Evolutionary conservation across 2,888 invertebrate genomes (phyloP).

Genomic region (Epistrophe eligans): DNA sequence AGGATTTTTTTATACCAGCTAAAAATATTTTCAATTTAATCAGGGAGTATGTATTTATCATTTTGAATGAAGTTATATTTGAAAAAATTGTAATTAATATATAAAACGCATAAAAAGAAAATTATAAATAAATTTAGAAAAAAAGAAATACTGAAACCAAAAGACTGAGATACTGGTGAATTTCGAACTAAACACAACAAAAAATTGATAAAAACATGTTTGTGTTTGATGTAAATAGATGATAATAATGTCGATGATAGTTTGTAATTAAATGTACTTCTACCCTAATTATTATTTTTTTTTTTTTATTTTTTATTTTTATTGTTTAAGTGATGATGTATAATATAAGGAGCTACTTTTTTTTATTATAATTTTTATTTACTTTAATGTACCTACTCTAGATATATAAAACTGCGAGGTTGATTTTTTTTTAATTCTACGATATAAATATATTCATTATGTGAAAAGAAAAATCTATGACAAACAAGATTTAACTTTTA

Average conservation of each 20-base stretch:
- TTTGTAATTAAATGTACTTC: slow-evolving; percentile 60
- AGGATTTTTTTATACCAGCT: slow-evolving; percentile 24
- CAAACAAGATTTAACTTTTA: slow-evolving; percentile 20
- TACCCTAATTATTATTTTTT: slow-evolving; percentile 28
- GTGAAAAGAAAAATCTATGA: slow-evolving; percentile 47
- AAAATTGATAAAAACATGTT: slow-evolving; percentile 32
- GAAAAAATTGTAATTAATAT: slow-evolving; percentile 28
- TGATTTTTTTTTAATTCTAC: slow-evolving; percentile 40
- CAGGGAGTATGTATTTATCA: slow-evolving; percentile 51
- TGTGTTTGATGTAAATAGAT: slow-evolving; percentile 67
- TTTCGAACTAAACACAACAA: slow-evolving; percentile 61
- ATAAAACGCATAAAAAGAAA: slow-evolving; percentile 7
- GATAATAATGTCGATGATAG: slow-evolving; percentile 55
- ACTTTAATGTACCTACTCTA: slow-evolving; percentile 47
- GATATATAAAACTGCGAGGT: slow-evolving; percentile 44
- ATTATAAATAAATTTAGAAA: slow-evolving; percentile 21
- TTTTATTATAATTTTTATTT: slow-evolving; percentile 43
- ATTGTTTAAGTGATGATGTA: slow-evolving; percentile 36
- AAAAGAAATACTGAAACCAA: slow-evolving; percentile 79
- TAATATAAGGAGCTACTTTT: slow-evolving; percentile 50
- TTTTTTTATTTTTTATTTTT: slow-evolving; percentile 21
- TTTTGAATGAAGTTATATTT: slow-evolving; percentile 49
- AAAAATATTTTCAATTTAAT: slow-evolving; percentile 20
- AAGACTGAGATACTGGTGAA: slow-evolving; percentile 81
- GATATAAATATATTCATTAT: slow-evolving; percentile 40